Base-by-base conservation (phyloP, 2,888 invertebrate genomes). In the Scaptomyza parva region DNA sequence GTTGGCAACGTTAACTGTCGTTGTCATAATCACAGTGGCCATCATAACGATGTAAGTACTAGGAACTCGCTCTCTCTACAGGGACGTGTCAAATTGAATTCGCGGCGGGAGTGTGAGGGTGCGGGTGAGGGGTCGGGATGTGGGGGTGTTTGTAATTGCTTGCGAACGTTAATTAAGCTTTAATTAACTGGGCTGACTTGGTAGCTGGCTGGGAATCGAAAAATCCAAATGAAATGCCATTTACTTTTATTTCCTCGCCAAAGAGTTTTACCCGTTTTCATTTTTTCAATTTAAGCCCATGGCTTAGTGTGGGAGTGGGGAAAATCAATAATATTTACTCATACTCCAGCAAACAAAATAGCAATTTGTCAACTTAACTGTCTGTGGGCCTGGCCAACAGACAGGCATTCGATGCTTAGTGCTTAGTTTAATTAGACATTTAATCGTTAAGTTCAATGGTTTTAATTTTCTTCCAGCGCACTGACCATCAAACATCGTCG, bases 21-120 rank as follows among this genome's bases (percentile, higher is more conserved):
- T 89, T 60, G 76, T 91, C 68, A 91, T 92, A 76, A 91, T 91
- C 70, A 89, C 86, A 41, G 87, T 91, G 60, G 77, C 89, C 67
- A 89, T 90, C 72, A 86, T 90, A 67, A 88, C 89, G 43, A 84
- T 91, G 91, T 91, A 89, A 92, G 92, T 89, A 70, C 33, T n/a
- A 17, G 22, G 8, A 18, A 22, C 35, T n/a, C n/a, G n/a, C n/a
- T n/a, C n/a, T n/a, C n/a, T 20, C 26, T 14, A 41, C 43, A 43
- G 33, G 44, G 35, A 48, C 35, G 26, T 22, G 52, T n/a, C 7
- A 24, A 79, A 64, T 79, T 70, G 48, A 76, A 76, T 59, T 44
- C 53, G 80, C 41, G 8, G 30, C 17, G 12, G 43, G 18, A 11
- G 40, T 5, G 6, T 9, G 9, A 9, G 12, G 5, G n/a, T n/a